These are phyloP conservation scores for Nettapus auritus DNA, from an alignment of 2,113 vertebrate genomes.

Conservation along the genomic window DNA sequence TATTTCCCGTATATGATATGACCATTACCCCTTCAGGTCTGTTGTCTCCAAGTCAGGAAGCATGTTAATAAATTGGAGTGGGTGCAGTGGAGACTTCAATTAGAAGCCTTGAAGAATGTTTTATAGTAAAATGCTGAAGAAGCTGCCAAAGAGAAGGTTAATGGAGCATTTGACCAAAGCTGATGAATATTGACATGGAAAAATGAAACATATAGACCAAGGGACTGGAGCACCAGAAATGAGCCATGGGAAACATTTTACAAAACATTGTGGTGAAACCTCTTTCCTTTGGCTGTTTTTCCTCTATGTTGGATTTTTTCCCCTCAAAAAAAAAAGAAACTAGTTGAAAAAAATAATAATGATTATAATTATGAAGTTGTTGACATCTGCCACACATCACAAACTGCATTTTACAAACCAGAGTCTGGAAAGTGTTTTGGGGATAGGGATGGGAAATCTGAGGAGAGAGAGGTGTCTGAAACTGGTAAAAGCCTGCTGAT, in stretches of 20 bases:
- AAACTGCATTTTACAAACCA: background rate
- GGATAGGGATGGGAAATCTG: background rate
- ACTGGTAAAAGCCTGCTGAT: background rate
- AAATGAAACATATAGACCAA: background rate
- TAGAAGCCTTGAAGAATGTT: background rate
- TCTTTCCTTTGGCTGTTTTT: background rate
- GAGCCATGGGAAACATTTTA: background rate
- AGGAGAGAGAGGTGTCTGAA: background rate
- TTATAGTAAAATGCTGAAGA: background rate
- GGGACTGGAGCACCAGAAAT: background rate
- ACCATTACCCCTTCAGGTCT: background rate
- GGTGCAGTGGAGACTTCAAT: background rate
- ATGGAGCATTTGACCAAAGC: background rate
- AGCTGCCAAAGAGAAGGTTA: background rate
- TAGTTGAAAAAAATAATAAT: background rate
- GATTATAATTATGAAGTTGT: background rate
- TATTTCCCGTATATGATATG: background rate
- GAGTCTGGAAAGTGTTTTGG: background rate
- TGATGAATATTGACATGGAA: background rate
- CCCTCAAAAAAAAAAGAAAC: background rate
- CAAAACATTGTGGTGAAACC: background rate
- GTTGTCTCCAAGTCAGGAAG: background rate
- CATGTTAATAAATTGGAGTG: background rate
- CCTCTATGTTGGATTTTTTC: background rate
- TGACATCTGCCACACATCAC: background rate